Evolutionary conservation across 2,113 vertebrate species (phyloP).

Genomic region (Jacana jacana): DNA sequence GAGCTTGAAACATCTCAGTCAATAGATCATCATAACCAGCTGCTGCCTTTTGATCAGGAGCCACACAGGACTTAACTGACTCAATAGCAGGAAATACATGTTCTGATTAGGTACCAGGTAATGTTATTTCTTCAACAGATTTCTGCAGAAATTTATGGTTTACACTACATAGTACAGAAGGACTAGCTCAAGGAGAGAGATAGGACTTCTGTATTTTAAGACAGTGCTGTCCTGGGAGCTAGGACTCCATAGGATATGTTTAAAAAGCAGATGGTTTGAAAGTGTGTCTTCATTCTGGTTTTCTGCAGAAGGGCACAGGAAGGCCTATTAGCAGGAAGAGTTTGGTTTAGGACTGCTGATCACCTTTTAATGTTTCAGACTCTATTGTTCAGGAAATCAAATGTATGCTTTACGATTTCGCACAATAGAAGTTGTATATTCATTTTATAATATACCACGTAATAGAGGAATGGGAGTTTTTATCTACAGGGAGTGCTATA

Average conservation of each 20-base stretch:
- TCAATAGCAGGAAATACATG: background rate
- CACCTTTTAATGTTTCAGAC: background rate
- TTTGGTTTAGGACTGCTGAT: background rate
- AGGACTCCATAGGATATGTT: background rate
- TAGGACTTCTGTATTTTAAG: background rate
- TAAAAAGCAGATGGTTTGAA: background rate
- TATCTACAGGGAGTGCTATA: background rate
- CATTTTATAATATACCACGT: background rate
- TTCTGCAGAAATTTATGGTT: background rate
- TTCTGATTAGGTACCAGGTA: background rate
- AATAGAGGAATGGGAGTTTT: background rate
- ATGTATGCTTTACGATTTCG: background rate
- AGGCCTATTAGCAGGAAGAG: background rate
- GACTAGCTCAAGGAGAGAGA: background rate
- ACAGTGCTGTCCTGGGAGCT: background rate
- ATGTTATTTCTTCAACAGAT: background rate
- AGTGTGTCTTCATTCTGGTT: background rate
- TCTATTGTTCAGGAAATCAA: background rate
- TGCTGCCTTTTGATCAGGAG: background rate
- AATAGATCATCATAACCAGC: background rate
- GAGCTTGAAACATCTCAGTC: background rate
- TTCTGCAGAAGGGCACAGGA: background rate
- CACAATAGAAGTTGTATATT: background rate
- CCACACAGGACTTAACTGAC: background rate
- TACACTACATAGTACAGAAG: background rate